phyloP scores from a whole-genome alignment of 2,888 invertebrate species.

The Amiota mariae region DNA sequence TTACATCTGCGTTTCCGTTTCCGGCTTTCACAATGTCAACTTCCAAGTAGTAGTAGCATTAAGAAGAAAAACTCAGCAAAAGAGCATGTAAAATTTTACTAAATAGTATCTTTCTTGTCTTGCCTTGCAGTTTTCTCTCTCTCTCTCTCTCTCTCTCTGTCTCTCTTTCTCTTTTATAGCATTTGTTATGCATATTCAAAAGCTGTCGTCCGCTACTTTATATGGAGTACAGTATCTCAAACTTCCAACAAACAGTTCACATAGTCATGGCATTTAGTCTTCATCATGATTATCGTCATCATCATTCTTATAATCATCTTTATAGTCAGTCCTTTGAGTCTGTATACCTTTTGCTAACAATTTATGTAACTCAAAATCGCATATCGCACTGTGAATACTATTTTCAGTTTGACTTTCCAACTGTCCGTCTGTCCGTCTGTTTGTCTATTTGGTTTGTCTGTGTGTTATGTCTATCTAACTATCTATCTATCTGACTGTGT shows the following conservation, averaged over 20 bases:
- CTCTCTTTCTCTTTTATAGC: background rate
- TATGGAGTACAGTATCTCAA: slow-evolving; percentile 1
- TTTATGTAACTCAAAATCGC: no score
- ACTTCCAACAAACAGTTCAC: background rate
- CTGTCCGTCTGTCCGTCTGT: no score
- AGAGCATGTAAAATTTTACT: no score
- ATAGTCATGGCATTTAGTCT: background rate
- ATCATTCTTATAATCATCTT: no score
- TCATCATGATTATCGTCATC: background rate
- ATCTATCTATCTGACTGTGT: no score
- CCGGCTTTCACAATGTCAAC: slow-evolving; percentile 20
- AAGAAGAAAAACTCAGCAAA: no score
- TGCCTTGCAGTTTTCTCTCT: slow-evolving; percentile 1
- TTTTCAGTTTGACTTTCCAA: no score
- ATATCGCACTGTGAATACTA: no score
- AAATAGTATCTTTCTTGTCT: no score
- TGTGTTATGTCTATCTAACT: no score
- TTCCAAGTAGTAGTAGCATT: background rate
- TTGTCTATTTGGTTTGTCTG: no score
- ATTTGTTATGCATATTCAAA: background rate
- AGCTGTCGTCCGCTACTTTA: background rate
- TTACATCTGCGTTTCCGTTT: slow-evolving; percentile 20
- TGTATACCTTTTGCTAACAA: background rate
- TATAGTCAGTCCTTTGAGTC: background rate
- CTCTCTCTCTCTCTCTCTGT: background rate